Evolutionary conservation across 2,888 invertebrate species (phyloP), one percentile per base, ranked within the genome.

Genomic region (Ichneumon xanthorius): DNA sequence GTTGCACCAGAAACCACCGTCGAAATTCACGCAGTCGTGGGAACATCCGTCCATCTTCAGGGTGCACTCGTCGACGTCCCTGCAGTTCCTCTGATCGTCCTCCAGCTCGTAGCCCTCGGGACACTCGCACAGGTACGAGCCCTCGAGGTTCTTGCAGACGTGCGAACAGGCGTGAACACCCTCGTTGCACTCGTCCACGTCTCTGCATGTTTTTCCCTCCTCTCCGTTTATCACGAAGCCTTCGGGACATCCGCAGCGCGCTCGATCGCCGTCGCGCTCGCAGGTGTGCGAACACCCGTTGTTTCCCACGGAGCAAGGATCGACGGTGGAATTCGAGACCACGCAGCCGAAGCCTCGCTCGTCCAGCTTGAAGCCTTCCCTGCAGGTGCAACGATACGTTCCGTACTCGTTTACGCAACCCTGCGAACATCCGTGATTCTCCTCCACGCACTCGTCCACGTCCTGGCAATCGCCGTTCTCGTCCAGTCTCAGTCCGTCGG

Each of bases 311-410:
- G 91, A 90, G 84, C 94, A 94, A 30, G 90, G 91, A 19, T 86
- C 88, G 72, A 94, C 76, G 0, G 50, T 72, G 26, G 19, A 37
- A 48, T 87, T 88, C 0, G 90, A 53, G 19, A 88, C 86, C 1
- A 14, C 40, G 50, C 93, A 93, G 16, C 88, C 89, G 1, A 88
- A 67, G 16, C 88, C 86, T 45, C 95, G 95, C 0, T 92, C 91
- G 4, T 91, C 91, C 30, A 95, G 88, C 67, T 93, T 93, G 90
- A 95, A 95, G 0, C 95, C 95, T 19, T 92, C 86, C 2, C 94
- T 93, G 90, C 96, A 96, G 85, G 93, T 92, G 90, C 97, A 97
- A 33, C 93, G 92, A 90, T 95, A 96, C 4, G 95, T 95, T 26
- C 96, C 96, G 37, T 94, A 90, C 0, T 95, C 94, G 83, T 95